Evolutionary conservation across 2,797 vertebrate genomes (phyloP).

Genomic region (Epinephelus coioides): DNA sequence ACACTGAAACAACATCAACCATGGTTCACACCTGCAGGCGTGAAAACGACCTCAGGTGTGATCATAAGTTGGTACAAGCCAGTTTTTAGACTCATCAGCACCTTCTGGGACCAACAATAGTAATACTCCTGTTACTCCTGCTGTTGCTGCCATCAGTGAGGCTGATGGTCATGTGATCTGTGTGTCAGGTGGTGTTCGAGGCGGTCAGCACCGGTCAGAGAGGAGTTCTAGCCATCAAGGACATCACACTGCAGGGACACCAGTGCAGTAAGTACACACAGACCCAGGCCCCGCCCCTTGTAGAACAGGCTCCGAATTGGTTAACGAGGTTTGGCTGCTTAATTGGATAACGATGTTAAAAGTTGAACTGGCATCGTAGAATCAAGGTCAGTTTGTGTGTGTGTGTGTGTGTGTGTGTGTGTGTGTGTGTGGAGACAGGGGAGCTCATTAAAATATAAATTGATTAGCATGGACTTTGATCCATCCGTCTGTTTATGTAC

Average conservation of each 20-base stretch:
- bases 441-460: conserved; percentile 78
- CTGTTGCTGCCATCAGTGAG: too few species aligned
- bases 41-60: too few species aligned
- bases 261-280: conserved; percentile 91
- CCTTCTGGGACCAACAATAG: too few species aligned
- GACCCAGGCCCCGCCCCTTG: conserved; percentile 27
- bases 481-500: conserved; percentile 63
- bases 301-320: conserved; percentile 58
- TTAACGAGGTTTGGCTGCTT: conserved; percentile 66
- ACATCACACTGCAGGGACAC: conserved; percentile 94
- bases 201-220: conserved; percentile 90
- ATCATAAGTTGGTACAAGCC: too few species aligned
- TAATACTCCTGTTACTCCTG: too few species aligned
- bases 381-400: conserved; percentile 71
- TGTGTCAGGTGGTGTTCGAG: conserved; percentile 92
- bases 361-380: conserved; percentile 59
- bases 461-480: conserved; percentile 83
- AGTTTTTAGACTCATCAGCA: too few species aligned
- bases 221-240: conserved; percentile 93
- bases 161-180: neutral
- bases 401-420: conserved; percentile 9
- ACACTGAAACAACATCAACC: too few species aligned
- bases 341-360: conserved; percentile 72
- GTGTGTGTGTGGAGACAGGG: conserved; percentile 53
- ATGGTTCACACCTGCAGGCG: too few species aligned